Percentiles rank a stretch among this genome's conserved stretches.
phyloP scores from a whole-genome alignment of 2,888 invertebrate genomes.

The Blastobasis adustella region DNA sequence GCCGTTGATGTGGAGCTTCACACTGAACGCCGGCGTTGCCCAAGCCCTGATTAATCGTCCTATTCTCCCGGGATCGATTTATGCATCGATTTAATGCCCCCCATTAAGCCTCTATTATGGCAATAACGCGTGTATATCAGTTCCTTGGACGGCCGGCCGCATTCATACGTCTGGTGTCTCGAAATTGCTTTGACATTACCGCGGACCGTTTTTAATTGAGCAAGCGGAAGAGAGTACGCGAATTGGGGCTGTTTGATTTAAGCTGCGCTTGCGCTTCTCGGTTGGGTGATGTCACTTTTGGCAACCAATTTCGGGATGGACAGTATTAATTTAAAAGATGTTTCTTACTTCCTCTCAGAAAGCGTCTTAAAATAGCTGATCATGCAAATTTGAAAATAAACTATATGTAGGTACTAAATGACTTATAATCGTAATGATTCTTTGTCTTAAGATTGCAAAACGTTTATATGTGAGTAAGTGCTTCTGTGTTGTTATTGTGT shows the following conservation, averaged over 20 bases:
- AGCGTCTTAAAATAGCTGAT: no score
- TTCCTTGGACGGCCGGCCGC: conserved; percentile 1
- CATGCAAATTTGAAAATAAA: no score
- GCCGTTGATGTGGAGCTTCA: no score
- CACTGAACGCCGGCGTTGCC: conserved; percentile 3
- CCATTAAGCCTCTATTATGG: conserved; percentile 43
- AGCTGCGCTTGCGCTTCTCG: neutral
- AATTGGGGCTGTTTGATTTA: conserved; percentile 2
- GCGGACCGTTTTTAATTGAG: conserved; percentile 7
- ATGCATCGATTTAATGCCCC: conserved; percentile 43
- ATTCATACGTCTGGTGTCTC: conserved; percentile 12
- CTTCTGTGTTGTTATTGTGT: no score
- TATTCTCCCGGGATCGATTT: conserved; percentile 51
- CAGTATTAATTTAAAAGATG: no score
- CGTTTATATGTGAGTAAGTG: no score
- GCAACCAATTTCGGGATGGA: no score
- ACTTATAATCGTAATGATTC: no score
- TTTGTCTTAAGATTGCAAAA: no score
- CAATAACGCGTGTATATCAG: conserved; percentile 31
- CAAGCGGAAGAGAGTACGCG: conserved; percentile 10
- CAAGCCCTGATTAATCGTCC: conserved; percentile 42
- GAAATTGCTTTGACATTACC: conserved; percentile 8
- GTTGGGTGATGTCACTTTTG: no score
- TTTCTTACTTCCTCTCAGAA: no score
- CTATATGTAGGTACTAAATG: no score